Evolutionary conservation across 2,113 vertebrate genomes (phyloP).

Genomic region (Jacana jacana): DNA sequence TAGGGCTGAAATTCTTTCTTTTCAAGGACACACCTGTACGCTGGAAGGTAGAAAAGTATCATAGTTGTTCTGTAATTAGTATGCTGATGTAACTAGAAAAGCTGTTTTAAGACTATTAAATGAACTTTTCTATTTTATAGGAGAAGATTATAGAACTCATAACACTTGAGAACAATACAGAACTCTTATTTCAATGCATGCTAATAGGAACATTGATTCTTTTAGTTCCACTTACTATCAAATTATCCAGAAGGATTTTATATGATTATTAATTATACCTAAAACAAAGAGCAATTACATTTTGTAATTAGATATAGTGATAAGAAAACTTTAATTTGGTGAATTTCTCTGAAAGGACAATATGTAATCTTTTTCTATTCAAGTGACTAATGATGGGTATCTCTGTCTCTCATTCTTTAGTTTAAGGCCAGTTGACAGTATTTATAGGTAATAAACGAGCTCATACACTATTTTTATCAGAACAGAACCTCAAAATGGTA

Average conservation of each 20-base stretch:
- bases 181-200: background rate
- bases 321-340: conserved; percentile 15
- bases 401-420: background rate
- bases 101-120: background rate
- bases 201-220: background rate
- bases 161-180: background rate
- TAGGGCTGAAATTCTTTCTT: background rate
- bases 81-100: background rate
- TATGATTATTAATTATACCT: conserved; percentile 1
- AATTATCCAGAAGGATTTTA: background rate
- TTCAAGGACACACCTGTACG: accelerated
- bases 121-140: background rate
- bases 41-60: background rate
- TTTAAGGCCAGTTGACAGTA: background rate
- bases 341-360: background rate
- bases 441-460: background rate
- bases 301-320: background rate
- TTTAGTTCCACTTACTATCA: background rate
- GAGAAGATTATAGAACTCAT: background rate
- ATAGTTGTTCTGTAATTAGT: background rate
- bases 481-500: background rate
- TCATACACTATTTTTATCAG: background rate
- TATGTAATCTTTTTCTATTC: conserved; percentile 7
- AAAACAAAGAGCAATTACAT: conserved; percentile 15
- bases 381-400: background rate